These are phyloP conservation scores for Drosophila parvula DNA, from an alignment of 1,140 invertebrate genomes.

Conservation along the genomic window DNA sequence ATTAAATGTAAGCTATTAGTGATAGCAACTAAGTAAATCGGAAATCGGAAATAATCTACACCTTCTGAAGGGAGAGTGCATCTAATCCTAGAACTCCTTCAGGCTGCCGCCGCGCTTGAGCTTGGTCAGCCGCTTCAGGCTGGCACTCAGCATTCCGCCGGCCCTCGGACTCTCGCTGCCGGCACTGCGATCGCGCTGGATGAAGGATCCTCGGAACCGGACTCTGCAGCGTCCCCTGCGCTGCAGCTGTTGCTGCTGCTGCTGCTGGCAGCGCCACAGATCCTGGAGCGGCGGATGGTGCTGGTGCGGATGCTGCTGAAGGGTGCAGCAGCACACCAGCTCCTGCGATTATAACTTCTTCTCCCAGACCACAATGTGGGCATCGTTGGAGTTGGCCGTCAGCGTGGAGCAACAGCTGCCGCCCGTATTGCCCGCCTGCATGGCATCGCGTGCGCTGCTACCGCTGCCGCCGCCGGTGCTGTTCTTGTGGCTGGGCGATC, in stretches of 20 bases:
- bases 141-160: slow-evolving; percentile 57
- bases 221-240: slow-evolving; percentile 63
- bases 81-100: slow-evolving; percentile 64
- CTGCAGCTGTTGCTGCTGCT: slow-evolving; percentile 20
- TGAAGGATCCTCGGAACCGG: slow-evolving; percentile 70
- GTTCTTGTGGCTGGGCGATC: slow-evolving; percentile 81
- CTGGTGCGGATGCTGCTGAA: slow-evolving; percentile 72
- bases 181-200: slow-evolving; percentile 53
- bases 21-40: slow-evolving; percentile 14
- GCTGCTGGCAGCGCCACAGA: slow-evolving; percentile 56
- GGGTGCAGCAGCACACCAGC: slow-evolving; percentile 76
- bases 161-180: not conserved
- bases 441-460: slow-evolving; percentile 29
- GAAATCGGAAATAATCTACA: slow-evolving; percentile 20
- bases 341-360: slow-evolving; percentile 90
- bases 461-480: slow-evolving; percentile 57
- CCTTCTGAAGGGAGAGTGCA: not conserved
- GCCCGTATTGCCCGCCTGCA: slow-evolving; percentile 24
- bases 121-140: slow-evolving; percentile 72
- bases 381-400: slow-evolving; percentile 90
- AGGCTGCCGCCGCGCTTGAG: slow-evolving; percentile 78
- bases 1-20: slow-evolving; percentile 13
- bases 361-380: slow-evolving; percentile 95
- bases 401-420: slow-evolving; percentile 56
- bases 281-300: slow-evolving; percentile 61